phyloP scores from a whole-genome alignment of 2,888 invertebrate genomes.

The Phymatocera aterrima region DNA sequence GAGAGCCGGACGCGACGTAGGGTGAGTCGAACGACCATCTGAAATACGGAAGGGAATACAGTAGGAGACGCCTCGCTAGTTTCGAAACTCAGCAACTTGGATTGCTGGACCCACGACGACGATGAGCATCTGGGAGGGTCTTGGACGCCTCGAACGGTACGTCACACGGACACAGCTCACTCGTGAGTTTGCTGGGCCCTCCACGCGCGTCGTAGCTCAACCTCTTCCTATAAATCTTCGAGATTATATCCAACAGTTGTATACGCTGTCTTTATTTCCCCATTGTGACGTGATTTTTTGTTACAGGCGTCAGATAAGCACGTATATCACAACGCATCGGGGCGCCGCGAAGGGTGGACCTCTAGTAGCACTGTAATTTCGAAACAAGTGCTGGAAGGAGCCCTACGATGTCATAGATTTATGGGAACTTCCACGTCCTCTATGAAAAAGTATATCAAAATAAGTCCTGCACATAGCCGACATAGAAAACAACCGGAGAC shows the following conservation, averaged over 20 bases:
- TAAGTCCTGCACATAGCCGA: neutral
- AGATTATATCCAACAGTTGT: conserved; percentile 43
- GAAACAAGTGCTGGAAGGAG: conserved; percentile 34
- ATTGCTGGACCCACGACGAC: conserved; percentile 30
- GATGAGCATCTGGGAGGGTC: conserved; percentile 42
- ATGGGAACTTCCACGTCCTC: conserved; percentile 34
- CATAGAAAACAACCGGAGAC: neutral
- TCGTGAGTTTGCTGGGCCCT: conserved; percentile 25
- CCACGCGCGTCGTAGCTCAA: conserved; percentile 25
- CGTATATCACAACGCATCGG: conserved; percentile 39
- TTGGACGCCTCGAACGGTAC: conserved; percentile 37
- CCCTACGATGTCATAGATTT: conserved; percentile 32
- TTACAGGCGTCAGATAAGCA: conserved; percentile 38
- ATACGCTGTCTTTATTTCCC: conserved; percentile 43
- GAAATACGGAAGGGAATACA: conserved; percentile 23
- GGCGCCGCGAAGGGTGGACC: conserved; percentile 43
- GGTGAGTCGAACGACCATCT: conserved; percentile 13
- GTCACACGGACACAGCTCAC: conserved; percentile 39
- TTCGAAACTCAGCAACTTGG: conserved; percentile 11
- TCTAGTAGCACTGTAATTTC: conserved; percentile 38
- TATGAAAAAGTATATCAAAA: conserved; percentile 36
- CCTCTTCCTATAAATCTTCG: conserved; percentile 37
- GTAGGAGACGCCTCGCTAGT: neutral
- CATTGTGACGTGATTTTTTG: conserved; percentile 42
- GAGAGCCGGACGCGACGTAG: neutral